Conservation (phyloP, 2,888 invertebrate genomes). For the Patella pellucida region DNA sequence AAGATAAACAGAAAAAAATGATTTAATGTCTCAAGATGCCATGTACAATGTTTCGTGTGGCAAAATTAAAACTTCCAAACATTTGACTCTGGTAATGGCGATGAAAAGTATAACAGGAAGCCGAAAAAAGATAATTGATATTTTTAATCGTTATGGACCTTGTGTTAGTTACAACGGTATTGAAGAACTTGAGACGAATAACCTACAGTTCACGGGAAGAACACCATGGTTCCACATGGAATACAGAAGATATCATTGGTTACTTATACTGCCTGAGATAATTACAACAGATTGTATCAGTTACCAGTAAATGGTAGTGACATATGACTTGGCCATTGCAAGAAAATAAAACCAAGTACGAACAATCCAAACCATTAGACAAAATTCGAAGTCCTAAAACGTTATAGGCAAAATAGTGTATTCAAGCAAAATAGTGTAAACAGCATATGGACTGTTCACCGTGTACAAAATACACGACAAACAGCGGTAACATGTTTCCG, state of each 20-base stretch:
- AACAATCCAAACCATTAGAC: too few relatives aligned
- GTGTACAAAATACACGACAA: too few relatives aligned
- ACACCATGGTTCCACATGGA: conserved; percentile 28
- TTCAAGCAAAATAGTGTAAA: too few relatives aligned
- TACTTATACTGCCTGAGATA: conserved; percentile 34
- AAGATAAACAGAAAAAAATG: not conserved
- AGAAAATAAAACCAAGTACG: too few relatives aligned
- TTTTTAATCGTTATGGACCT: conserved; percentile 31
- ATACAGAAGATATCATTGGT: conserved; percentile 15
- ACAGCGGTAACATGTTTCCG: too few relatives aligned
- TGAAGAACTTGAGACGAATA: conserved; percentile 33
- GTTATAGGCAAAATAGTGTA: too few relatives aligned
- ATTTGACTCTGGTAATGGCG: conserved; percentile 29
- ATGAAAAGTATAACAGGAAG: conserved; percentile 31
- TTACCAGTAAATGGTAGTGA: not conserved
- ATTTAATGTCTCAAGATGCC: not conserved
- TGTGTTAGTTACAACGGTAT: conserved; percentile 20
- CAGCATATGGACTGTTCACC: conserved; percentile 37
- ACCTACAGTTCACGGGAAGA: conserved; percentile 17
- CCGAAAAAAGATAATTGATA: conserved; percentile 28
- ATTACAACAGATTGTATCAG: conserved; percentile 28
- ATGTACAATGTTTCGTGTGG: conserved; percentile 14
- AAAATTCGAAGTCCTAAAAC: too few relatives aligned
- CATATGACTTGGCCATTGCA: conserved; percentile 25
- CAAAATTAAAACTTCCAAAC: conserved; percentile 28